Evolutionary conservation across 2,797 vertebrate species (phyloP), one percentile per base, ranked within the genome.

Genomic region (Gobionotothen gibberifrons): DNA sequence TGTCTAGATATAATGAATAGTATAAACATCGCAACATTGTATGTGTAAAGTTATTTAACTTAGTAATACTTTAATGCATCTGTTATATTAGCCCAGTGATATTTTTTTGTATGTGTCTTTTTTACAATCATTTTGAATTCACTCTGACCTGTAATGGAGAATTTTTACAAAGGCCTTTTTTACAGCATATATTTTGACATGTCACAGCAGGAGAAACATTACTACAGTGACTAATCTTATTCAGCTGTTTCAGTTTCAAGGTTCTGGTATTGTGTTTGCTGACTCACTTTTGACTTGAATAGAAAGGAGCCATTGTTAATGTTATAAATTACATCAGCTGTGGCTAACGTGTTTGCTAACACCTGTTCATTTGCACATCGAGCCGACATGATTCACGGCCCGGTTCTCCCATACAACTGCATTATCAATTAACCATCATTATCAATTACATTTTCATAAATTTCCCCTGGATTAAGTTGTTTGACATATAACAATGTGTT

Each of bases 141-240:
- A 9, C 39, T 43, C 15, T 59, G 4, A 43, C 16, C 21, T 43
- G 8, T 58, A 16, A 43, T 58, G 19, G 19, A 58, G 13, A 16
- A 42, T 42, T 39, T 39, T 56, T 39, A 55, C 32, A 56, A 2
- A 36, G 17, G 17, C 10, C 17, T 36, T 56, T 40, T 9, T 39
- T 10, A n/a, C 32, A 39, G 11, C 17, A 29, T 17, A 56, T 12
- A 40, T 36, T 36, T 36, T 36, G 32, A 36, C 6, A 36, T 21
- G 55, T 40, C 55, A 57, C n/a, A 57, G 55, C 17, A 40, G n/a
- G 55, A 40, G 19, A 56, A 57, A 57, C 14, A 19, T 19, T 21
- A 14, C 12, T 19, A 6, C n/a, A 39, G 39, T 57, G 39, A 14
- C 13, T 19, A 57, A 59, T 59, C 29, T 26, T 15, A 44, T 59